Evolutionary conservation across 2,113 vertebrate genomes (phyloP), one percentile per base, ranked within the genome.

Genomic region (Stigmatopora nigra): DNA sequence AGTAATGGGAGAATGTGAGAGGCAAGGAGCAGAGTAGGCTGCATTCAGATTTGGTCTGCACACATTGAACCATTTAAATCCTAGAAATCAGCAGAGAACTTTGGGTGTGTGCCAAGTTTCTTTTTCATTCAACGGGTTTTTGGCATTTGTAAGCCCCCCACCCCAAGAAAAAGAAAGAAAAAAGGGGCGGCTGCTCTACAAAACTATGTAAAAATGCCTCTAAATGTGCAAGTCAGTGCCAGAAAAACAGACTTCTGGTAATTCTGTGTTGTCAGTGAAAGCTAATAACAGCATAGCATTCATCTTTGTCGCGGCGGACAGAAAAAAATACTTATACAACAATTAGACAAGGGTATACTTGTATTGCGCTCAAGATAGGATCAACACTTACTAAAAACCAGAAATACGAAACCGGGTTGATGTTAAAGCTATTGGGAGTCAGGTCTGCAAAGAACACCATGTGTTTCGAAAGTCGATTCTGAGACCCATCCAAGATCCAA

Each of bases 261-360:
- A 86, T 88, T 88, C 84, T 87, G 82, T 85, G 84, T 81, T 78
- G 72, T 81, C 87, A 86, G 87, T 88, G 83, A 88, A 87, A 86
- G 78, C 82, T 78, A 88, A 81, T 82, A 85, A 41, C 38, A 1
- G 9, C 38, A 41, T 41, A 41, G 38, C 4, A 41, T 41, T 41
- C 38, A 41, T 41, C 9, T 41, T 41, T 41, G 38, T 41, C 25
- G 38, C 9, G 38, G 38, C 9, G 7, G 38, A 41, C 38, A 41
- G 5, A 41, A 41, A 41, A 41, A 41, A 7, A 7, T 41, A 31
- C 25, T 31, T 31, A 31, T 31, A 31, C 25, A 31, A 31, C 25
- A 31, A 31, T 31, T 31, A 31, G 25, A 31, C 25, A 31, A 31
- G 25, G 25, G 25, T 31, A 31, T 31, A 31, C 25, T 31, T 31